A percentile compares a stretch with the other conserved stretches of the same genome.
phyloP scores from a whole-genome alignment of 2,888 invertebrate genomes.

The Cinara cedri region DNA sequence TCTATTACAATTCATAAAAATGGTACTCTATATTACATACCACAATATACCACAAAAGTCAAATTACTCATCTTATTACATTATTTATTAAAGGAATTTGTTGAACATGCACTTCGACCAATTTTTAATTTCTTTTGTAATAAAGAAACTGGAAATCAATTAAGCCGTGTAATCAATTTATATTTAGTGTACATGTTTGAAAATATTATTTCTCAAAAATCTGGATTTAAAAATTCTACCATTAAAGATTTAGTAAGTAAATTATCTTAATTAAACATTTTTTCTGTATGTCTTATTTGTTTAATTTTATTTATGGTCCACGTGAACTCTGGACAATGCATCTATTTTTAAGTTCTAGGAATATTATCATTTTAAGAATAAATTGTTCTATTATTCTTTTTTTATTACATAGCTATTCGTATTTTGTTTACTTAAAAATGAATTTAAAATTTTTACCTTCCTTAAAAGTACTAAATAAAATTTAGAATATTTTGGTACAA shows the following conservation, averaged over 20 bases:
- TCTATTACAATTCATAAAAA: constrained; percentile 41
- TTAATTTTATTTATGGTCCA: no score
- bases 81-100: constrained; percentile 2
- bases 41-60: not conserved
- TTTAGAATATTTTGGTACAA: no score
- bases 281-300: no score
- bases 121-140: constrained; percentile 68
- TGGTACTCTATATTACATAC: constrained; percentile 3
- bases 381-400: no score
- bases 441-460: no score
- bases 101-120: constrained; percentile 22
- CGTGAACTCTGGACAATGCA: no score
- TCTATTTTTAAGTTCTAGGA: no score
- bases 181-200: constrained; percentile 47
- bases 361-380: no score
- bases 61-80: not conserved
- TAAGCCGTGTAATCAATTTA: constrained; percentile 33
- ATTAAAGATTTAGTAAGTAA: constrained; percentile 38
- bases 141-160: constrained; percentile 30
- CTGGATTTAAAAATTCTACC: constrained; percentile 27
- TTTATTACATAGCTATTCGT: no score
- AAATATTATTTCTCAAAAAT: constrained; percentile 35
- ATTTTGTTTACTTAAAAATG: no score
- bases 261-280: no score
- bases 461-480: no score